phyloP scores from a whole-genome alignment of 2,113 vertebrate species.

The Sylvietta virens region DNA sequence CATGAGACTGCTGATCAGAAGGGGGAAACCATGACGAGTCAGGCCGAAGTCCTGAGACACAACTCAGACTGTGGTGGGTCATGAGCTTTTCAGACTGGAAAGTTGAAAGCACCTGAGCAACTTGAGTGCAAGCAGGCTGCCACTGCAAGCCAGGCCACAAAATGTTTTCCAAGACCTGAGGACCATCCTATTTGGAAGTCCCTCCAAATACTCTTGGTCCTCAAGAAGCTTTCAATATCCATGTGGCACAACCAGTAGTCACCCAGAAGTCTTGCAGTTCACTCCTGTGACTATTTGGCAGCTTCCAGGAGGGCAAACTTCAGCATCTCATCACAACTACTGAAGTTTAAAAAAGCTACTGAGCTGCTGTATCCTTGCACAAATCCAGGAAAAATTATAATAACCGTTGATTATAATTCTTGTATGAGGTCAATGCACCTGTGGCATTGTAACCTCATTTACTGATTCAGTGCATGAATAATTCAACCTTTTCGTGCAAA shows the following conservation, averaged over 20 bases:
- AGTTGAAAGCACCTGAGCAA: background rate
- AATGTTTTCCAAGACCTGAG: background rate
- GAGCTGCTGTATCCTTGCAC: background rate
- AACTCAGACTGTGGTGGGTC: background rate
- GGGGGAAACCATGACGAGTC: background rate
- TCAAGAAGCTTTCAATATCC: background rate
- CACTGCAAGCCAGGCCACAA: background rate
- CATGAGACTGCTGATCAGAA: background rate
- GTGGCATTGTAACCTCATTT: background rate
- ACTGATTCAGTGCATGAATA: constrained; percentile 18
- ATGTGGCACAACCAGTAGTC: background rate
- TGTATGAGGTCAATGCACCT: background rate
- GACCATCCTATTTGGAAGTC: background rate
- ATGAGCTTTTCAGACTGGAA: background rate
- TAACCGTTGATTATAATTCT: background rate
- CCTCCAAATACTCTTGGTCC: background rate
- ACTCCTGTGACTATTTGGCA: background rate
- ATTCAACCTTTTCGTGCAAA: background rate
- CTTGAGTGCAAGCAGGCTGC: background rate
- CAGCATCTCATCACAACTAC: background rate
- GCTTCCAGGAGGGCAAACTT: background rate
- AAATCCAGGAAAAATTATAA: background rate
- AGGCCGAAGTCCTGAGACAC: background rate
- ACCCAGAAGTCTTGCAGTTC: background rate
- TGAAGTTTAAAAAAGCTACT: background rate